These are phyloP conservation scores for Bostrychus sinensis DNA, from an alignment of 2,113 vertebrate species.

Conservation along the genomic window DNA sequence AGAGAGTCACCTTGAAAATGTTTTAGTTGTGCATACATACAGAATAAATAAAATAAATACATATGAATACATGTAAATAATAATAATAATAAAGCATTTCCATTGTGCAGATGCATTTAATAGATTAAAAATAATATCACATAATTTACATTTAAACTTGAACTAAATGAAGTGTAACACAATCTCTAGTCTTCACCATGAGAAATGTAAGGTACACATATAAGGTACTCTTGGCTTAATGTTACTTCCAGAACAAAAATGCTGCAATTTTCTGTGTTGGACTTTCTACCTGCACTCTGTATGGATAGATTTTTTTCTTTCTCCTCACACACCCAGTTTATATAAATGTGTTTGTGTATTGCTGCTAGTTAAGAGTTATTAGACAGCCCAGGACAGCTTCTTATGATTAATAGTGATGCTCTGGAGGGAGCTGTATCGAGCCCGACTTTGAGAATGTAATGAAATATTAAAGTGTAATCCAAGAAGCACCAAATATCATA, in stretches of 20 bases:
- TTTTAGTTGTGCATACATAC: no score
- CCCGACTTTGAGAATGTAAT: slow-evolving; percentile 78
- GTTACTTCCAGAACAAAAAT: neutral
- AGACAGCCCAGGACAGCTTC: slow-evolving; percentile 57
- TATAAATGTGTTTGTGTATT: slow-evolving; percentile 16
- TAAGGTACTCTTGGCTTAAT: neutral
- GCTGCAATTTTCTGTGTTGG: neutral
- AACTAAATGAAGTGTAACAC: no score
- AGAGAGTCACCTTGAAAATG: no score
- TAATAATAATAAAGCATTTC: no score
- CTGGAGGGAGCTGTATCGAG: slow-evolving; percentile 69
- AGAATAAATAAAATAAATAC: no score
- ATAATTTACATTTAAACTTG: neutral
- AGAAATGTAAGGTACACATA: neutral
- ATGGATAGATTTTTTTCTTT: neutral
- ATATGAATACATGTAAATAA: no score
- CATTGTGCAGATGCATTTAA: no score
- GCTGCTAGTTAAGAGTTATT: slow-evolving; percentile 44
- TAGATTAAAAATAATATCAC: no score
- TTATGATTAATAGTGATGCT: slow-evolving; percentile 78
- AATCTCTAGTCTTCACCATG: no score
- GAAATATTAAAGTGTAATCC: slow-evolving; percentile 83
- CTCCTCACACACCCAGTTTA: neutral
- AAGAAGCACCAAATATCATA: slow-evolving; percentile 78
- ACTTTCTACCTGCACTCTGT: neutral